Base-by-base conservation (phyloP, 2,888 invertebrate genomes). In the Acleris holmiana region DNA sequence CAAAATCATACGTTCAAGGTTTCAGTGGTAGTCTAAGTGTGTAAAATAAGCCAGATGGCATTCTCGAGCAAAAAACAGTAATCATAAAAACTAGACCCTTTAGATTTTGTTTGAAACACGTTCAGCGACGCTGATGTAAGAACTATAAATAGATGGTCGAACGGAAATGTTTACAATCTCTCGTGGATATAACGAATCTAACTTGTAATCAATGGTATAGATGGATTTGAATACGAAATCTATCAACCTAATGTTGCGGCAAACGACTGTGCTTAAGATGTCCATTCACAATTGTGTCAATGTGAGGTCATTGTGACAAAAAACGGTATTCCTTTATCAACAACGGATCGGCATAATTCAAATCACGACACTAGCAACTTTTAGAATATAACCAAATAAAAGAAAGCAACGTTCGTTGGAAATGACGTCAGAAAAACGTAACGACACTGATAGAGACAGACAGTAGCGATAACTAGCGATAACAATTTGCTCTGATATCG, bases 401-500 rank as follows among this genome's bases (percentile, higher is more conserved):
- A 53, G 57, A 63, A 64, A 64, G 57, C 63, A 41, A 51, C 44
- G 56, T 17, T 19, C 29, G 19, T 46, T 47, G 55, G 65, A 61
- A 67, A 68, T 87, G 86, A 89, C 87, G 88, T 88, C 87, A 84
- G 69, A 66, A 67, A 70, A 75, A 84, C 87, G 86, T 83, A 84
- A 83, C 79, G 75, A 76, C 77, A 84, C 54, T 47, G 84, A 86
- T 86, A 86, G 86, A 84, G 84, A 86, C 88, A 87, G 86, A 86
- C 88, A 87, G 88, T 84, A 84, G 88, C 84, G 89, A 89, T 89
- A 89, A 83, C 76, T 72, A 72, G 69, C 81, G 88, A 89, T 89
- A 88, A 88, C 79, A 79, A 79, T 83, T 82, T 84, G 84, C 85
- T 83, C 81, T 80, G 86, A 88, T 86, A 85, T 80, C 80, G 78